Percentiles rank a stretch among this genome's conserved stretches.
phyloP scores from a whole-genome alignment of 2,113 vertebrate genomes.

The Talpa occidentalis region DNA sequence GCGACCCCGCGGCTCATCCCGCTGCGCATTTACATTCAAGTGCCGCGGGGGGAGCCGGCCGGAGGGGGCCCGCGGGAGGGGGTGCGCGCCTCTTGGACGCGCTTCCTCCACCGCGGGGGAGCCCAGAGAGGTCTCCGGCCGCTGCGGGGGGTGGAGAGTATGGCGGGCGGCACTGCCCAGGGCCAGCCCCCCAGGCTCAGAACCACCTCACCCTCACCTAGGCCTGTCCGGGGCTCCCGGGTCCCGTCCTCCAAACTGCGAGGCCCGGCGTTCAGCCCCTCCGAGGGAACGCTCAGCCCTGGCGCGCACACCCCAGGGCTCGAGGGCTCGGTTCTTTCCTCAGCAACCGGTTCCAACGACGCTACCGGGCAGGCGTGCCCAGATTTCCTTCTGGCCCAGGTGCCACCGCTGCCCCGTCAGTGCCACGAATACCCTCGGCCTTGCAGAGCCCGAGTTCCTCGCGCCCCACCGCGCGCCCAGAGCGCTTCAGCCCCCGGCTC shows the following conservation, averaged over 20 bases:
- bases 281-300: background rate
- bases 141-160: background rate
- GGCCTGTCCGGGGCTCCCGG: background rate
- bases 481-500: background rate
- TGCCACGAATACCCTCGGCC: background rate
- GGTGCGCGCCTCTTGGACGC: constrained; percentile 24
- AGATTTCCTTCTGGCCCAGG: background rate
- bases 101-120: background rate
- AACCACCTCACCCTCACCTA: background rate
- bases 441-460: background rate
- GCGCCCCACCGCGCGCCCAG: background rate
- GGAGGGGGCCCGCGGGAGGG: constrained; percentile 43
- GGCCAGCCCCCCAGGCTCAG: background rate
- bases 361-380: background rate
- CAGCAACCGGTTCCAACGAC: background rate
- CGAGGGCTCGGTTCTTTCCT: background rate
- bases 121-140: background rate
- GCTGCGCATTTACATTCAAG: constrained; percentile 88
- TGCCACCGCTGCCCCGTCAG: background rate
- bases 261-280: background rate
- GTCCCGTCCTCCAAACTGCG: background rate
- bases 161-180: background rate
- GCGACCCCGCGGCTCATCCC: constrained; percentile 86
- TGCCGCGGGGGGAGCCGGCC: constrained; percentile 72
- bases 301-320: background rate